Evolutionary conservation across 2,797 vertebrate species (phyloP).

Genomic region (Pogonophryne albipinna): DNA sequence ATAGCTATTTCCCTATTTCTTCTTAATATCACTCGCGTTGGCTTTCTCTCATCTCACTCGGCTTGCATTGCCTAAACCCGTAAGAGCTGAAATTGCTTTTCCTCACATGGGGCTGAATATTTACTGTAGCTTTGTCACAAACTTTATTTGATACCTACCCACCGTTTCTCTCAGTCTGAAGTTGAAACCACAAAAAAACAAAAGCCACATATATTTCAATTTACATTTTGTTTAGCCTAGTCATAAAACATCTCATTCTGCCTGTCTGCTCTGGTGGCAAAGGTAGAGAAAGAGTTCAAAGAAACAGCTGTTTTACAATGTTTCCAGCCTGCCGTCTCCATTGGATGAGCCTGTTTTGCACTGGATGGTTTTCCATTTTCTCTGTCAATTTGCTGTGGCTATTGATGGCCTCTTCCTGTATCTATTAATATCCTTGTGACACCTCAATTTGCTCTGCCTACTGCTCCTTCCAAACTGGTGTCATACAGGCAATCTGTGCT

Average conservation of each 20-base stretch:
- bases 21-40: constrained; percentile 50
- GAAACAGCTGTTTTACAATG: constrained; percentile 62
- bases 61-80: constrained; percentile 56
- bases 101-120: constrained; percentile 50
- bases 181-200: constrained; percentile 24
- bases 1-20: constrained; percentile 37
- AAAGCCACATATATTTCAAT: constrained; percentile 42
- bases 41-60: constrained; percentile 45
- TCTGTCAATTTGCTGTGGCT: constrained; percentile 59
- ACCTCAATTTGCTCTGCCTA: constrained; percentile 52
- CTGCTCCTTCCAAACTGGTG: constrained; percentile 18
- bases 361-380: constrained; percentile 50
- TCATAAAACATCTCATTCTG: constrained; percentile 41
- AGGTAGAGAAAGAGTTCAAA: constrained; percentile 29
- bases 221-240: constrained; percentile 23
- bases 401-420: constrained; percentile 55
- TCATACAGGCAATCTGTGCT: constrained; percentile 39
- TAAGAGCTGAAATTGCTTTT: constrained; percentile 63
- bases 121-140: constrained; percentile 49
- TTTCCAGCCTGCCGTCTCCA: constrained; percentile 50
- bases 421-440: constrained; percentile 76
- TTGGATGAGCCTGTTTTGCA: constrained; percentile 59
- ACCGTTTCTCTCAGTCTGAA: constrained; percentile 8
- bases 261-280: constrained; percentile 15
- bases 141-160: constrained; percentile 46